Conservation (phyloP, 2,113 vertebrate species). For the Melanerpes aurifrons region DNA sequence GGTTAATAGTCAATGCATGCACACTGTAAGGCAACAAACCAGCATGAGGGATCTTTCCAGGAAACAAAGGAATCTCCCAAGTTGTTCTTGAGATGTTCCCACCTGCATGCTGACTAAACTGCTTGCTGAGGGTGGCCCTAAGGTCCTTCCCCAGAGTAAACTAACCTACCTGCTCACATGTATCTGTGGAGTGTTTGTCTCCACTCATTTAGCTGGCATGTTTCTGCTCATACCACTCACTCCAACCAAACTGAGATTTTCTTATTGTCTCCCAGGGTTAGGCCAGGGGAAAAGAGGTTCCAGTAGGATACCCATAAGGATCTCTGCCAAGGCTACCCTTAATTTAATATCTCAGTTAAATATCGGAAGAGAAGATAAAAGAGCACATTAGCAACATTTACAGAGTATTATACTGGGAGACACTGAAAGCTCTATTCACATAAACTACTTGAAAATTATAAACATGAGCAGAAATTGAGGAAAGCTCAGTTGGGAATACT, state of each 20-base stretch:
- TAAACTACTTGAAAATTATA: neutral
- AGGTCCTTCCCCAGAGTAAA: neutral
- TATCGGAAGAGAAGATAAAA: constrained; percentile 2
- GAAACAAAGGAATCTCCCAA: neutral
- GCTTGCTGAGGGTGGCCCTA: neutral
- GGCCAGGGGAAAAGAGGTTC: neutral
- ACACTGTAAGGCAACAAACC: neutral
- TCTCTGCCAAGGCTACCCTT: neutral
- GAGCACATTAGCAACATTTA: neutral
- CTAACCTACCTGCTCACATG: neutral
- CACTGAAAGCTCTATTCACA: neutral
- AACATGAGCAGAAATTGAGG: neutral
- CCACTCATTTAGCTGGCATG: neutral
- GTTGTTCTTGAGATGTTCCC: neutral
- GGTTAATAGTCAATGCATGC: neutral
- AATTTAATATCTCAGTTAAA: neutral
- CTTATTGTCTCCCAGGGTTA: neutral
- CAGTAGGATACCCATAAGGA: neutral
- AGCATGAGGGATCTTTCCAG: neutral
- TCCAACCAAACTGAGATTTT: neutral
- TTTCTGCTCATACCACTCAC: neutral
- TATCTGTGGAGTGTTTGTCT: neutral
- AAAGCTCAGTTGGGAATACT: neutral
- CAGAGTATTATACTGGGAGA: neutral
- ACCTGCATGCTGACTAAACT: neutral